phyloP scores from a whole-genome alignment of 1,140 invertebrate genomes.

The Drosophila miranda region DNA sequence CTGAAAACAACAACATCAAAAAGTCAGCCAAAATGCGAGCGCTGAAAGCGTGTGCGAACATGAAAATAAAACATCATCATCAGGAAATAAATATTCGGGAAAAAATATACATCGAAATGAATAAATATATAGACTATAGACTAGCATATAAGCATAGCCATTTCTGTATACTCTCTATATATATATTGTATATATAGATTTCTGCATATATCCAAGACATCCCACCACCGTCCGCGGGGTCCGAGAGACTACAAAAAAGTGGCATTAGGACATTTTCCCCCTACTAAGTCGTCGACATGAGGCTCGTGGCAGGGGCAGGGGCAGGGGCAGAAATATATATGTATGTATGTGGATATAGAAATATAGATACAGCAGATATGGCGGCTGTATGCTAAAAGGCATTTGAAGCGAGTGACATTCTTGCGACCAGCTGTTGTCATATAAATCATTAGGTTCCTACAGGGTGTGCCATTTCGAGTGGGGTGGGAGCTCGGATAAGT shows the following conservation, averaged over 20 bases:
- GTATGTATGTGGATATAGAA: constrained; percentile 1
- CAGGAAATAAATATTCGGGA: constrained; percentile 77
- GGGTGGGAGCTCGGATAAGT: neutral
- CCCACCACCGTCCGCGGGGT: neutral
- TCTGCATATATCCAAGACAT: constrained; percentile 16
- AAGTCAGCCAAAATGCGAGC: constrained; percentile 49
- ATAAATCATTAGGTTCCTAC: constrained; percentile 68
- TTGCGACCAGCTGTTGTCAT: constrained; percentile 67
- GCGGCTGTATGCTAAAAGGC: constrained; percentile 46
- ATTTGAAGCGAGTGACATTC: constrained; percentile 65
- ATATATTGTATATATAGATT: constrained; percentile 23
- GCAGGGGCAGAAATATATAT: constrained; percentile 22
- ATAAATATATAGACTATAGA: constrained; percentile 45
- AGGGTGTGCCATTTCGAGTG: constrained; percentile 40
- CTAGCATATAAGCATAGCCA: constrained; percentile 28
- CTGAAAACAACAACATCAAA: constrained; percentile 53
- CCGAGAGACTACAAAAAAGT: constrained; percentile 23
- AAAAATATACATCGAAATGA: constrained; percentile 58
- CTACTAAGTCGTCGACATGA: constrained; percentile 13
- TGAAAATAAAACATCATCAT: constrained; percentile 78
- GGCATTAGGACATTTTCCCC: constrained; percentile 34
- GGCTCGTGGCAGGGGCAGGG: neutral
- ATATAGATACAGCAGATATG: constrained; percentile 39
- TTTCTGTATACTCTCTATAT: constrained; percentile 13
- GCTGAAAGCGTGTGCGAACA: constrained; percentile 76